Conservation (phyloP, 2,888 invertebrate species). For the Cantharis rufa region DNA sequence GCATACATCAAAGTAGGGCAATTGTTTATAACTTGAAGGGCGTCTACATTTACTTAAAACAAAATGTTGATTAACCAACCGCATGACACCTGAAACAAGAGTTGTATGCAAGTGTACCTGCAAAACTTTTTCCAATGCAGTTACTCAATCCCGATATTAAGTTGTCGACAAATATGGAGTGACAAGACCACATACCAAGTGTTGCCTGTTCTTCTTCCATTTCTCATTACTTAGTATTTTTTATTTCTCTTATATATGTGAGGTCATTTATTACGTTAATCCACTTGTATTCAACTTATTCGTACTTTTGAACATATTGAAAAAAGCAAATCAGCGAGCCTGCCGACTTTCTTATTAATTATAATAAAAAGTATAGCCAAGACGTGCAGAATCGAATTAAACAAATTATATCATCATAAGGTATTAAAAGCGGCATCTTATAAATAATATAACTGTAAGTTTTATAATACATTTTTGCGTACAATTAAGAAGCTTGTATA, state of each 20-base stretch:
- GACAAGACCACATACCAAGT: slow-evolving; percentile 16
- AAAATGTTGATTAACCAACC: slow-evolving; percentile 11
- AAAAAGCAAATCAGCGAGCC: not conserved
- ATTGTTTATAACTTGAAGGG: slow-evolving; percentile 5
- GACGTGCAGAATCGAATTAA: not conserved
- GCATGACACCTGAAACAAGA: slow-evolving; percentile 9
- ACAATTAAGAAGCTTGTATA: not conserved
- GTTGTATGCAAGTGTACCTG: slow-evolving; percentile 10
- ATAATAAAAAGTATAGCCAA: not conserved
- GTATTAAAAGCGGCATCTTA: not conserved
- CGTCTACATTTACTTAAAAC: slow-evolving; percentile 11
- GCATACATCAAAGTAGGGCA: not conserved
- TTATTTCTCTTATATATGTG: not conserved
- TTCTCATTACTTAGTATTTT: not conserved
- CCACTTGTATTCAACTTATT: not conserved
- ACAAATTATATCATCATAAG: not conserved
- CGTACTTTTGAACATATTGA: not conserved
- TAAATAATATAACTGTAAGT: not conserved
- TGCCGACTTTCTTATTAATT: not conserved
- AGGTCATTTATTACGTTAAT: slow-evolving; percentile 1
- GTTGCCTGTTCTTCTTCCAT: not conserved
- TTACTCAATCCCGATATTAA: slow-evolving; percentile 12
- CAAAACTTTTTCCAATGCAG: slow-evolving; percentile 4
- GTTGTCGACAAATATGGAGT: slow-evolving; percentile 19
- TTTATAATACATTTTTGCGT: not conserved